Percentiles rank a stretch among this genome's conserved stretches.
phyloP scores from a whole-genome alignment of 2,113 vertebrate species.

The Vulpes ferrilata region DNA sequence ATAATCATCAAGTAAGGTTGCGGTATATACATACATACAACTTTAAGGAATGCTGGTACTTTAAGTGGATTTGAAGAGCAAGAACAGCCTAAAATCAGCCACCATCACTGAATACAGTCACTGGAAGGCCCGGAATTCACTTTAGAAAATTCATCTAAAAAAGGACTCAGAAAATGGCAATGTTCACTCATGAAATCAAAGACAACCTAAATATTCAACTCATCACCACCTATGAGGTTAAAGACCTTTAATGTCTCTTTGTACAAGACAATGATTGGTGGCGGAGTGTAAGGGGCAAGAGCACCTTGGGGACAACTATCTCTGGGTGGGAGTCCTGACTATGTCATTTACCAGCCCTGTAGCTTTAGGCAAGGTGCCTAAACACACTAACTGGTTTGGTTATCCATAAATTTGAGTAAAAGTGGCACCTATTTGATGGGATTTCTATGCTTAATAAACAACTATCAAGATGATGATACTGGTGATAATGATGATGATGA shows the following conservation, averaged over 20 bases:
- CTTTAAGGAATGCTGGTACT: conserved; percentile 19
- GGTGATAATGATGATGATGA: no score
- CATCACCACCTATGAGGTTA: neutral
- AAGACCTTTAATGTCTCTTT: neutral
- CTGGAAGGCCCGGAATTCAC: conserved; percentile 24
- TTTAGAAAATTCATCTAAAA: conserved; percentile 44
- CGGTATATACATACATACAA: neutral
- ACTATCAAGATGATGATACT: neutral
- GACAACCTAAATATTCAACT: conserved; percentile 53
- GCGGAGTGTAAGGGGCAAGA: neutral
- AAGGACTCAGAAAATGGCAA: conserved; percentile 55
- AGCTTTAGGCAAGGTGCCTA: neutral
- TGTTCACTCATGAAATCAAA: conserved; percentile 47
- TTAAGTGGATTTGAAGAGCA: conserved; percentile 49
- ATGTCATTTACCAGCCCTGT: neutral
- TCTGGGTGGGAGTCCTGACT: no score
- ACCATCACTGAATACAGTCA: neutral
- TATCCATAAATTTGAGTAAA: neutral
- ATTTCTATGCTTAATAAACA: conserved; percentile 2
- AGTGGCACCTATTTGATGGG: neutral
- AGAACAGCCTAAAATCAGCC: conserved; percentile 15
- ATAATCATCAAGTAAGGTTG: conserved; percentile 34
- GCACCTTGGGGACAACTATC: neutral
- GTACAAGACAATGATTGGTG: neutral
- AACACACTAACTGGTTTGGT: neutral